A percentile compares a stretch with the other conserved stretches of the same genome.
Conservation (phyloP, 2,113 vertebrate genomes). For the Pundamilia nyererei region DNA sequence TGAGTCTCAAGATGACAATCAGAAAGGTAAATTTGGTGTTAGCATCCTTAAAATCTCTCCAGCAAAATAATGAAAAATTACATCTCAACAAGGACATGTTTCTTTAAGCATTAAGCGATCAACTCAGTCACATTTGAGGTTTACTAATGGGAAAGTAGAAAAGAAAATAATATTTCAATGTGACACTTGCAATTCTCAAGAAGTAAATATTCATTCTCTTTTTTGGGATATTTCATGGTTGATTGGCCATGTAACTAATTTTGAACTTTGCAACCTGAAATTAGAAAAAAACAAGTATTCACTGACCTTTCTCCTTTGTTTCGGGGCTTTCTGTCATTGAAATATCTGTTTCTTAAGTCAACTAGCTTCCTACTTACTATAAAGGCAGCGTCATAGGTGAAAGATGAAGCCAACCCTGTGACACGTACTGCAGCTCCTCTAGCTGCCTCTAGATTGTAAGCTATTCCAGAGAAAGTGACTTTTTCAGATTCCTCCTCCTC, state of each 20-base stretch:
- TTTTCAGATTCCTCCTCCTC: not conserved
- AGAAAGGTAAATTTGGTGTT: not conserved
- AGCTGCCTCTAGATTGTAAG: not conserved
- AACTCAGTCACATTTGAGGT: not conserved
- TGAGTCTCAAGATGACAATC: not conserved
- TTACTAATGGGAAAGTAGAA: not conserved
- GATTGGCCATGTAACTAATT: not conserved
- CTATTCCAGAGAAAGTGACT: not conserved
- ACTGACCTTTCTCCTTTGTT: not conserved
- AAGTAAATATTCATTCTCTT: not conserved
- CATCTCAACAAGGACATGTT: not conserved
- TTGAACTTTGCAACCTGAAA: not conserved
- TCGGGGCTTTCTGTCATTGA: not conserved
- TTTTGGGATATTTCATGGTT: not conserved
- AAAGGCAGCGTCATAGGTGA: not conserved
- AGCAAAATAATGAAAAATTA: not conserved
- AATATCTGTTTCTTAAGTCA: not conserved
- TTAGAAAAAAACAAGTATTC: not conserved
- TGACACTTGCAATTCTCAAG: not conserved
- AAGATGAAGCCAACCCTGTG: not conserved
- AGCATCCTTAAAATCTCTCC: not conserved
- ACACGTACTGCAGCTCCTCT: not conserved
- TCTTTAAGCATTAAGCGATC: not conserved
- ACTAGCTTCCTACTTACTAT: not conserved
- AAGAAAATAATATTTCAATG: not conserved